Conservation (phyloP, 2,797 vertebrate genomes). For the Epinephelus coioides region DNA sequence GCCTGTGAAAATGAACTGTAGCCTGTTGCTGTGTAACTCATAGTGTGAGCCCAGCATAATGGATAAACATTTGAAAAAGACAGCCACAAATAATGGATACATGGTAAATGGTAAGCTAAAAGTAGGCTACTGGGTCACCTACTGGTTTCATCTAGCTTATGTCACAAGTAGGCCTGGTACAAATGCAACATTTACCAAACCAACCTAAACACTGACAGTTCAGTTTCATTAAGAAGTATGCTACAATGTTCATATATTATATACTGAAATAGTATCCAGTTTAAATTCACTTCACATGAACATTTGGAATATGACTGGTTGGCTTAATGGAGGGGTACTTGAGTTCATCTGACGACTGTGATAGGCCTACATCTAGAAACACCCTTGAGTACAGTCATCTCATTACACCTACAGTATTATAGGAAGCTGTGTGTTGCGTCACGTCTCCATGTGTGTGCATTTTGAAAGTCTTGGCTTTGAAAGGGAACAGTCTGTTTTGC, state of each 20-base stretch:
- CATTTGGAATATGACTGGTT: background rate
- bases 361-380: background rate
- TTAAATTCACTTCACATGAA: background rate
- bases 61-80: too few relatives aligned
- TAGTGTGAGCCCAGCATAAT: too few relatives aligned
- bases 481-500: slow-evolving; percentile 71
- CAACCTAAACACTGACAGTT: background rate
- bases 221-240: background rate
- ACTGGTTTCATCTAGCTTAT: too few relatives aligned
- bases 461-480: slow-evolving; percentile 56
- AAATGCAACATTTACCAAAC: background rate
- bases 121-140: too few relatives aligned
- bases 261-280: too few relatives aligned
- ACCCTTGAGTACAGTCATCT: background rate
- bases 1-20: too few relatives aligned
- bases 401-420: slow-evolving; percentile 13
- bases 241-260: background rate
- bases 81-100: too few relatives aligned
- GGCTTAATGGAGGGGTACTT: background rate
- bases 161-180: background rate
- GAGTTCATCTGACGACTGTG: background rate
- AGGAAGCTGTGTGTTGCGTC: slow-evolving; percentile 11
- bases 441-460: slow-evolving; percentile 16
- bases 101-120: background rate
- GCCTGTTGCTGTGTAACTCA: too few relatives aligned